A percentile compares a stretch with the other conserved stretches of the same genome.
phyloP scores from a whole-genome alignment of 2,113 vertebrate genomes.

The Coturnix japonica region DNA sequence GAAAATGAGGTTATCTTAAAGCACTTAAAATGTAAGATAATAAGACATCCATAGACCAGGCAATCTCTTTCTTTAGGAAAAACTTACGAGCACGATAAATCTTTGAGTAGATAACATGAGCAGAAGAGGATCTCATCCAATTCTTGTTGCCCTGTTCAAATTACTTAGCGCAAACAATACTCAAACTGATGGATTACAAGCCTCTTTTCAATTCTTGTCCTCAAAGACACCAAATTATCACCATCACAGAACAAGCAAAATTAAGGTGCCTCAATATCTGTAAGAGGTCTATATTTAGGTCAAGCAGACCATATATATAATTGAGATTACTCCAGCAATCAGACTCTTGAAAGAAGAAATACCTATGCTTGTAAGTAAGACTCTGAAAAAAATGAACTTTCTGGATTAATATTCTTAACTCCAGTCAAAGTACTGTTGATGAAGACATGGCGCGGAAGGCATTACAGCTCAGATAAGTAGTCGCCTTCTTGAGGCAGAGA shows the following conservation, averaged over 20 bases:
- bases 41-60: background rate
- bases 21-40: background rate
- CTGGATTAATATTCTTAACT: background rate
- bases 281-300: background rate
- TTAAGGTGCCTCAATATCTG: background rate
- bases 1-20: constrained; percentile 1
- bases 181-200: background rate
- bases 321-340: background rate
- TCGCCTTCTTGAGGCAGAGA: background rate
- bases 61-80: background rate
- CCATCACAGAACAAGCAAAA: background rate
- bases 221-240: background rate
- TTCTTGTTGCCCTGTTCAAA: background rate
- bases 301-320: background rate
- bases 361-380: background rate
- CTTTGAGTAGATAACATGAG: accelerated
- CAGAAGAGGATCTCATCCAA: background rate
- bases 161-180: background rate
- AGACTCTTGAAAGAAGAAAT: background rate
- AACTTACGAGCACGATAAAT: background rate
- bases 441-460: background rate
- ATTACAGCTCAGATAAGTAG: background rate
- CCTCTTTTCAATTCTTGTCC: background rate
- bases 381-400: background rate
- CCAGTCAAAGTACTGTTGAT: background rate